These are phyloP conservation scores for Vanessa tameamea DNA, from an alignment of 1,140 invertebrate species.

Conservation along the genomic window DNA sequence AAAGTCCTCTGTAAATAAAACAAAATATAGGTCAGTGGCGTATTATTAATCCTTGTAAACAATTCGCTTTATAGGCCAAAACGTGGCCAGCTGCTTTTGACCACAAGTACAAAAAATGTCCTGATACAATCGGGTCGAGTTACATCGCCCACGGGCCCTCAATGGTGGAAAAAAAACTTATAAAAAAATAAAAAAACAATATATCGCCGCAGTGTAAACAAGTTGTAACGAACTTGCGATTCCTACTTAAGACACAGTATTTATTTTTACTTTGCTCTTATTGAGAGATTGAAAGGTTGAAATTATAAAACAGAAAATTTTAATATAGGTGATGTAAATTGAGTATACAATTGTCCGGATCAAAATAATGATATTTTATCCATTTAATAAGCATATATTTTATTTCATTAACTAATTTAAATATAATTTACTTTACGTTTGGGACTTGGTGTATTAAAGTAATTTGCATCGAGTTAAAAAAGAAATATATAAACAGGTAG, in stretches of 20 bases:
- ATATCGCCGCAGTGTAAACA: slow-evolving; percentile 62
- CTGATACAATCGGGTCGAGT: slow-evolving; percentile 77
- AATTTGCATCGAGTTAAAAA: too few species aligned
- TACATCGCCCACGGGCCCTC: slow-evolving; percentile 66
- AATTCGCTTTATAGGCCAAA: slow-evolving; percentile 52
- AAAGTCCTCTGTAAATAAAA: slow-evolving; percentile 9
- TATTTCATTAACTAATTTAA: too few species aligned
- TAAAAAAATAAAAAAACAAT: slow-evolving; percentile 57
- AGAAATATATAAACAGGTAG: too few species aligned
- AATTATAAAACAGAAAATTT: too few species aligned
- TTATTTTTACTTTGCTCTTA: not conserved
- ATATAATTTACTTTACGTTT: too few species aligned
- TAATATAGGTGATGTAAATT: too few species aligned
- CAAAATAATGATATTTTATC: too few species aligned
- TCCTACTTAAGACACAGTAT: slow-evolving; percentile 20
- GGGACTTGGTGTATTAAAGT: too few species aligned
- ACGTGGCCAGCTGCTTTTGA: slow-evolving; percentile 74
- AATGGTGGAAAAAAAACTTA: slow-evolving; percentile 61
- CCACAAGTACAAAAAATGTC: slow-evolving; percentile 73
- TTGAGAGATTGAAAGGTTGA: too few species aligned
- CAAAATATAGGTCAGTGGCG: slow-evolving; percentile 25
- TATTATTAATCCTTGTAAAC: slow-evolving; percentile 35
- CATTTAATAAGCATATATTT: too few species aligned
- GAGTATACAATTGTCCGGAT: too few species aligned
- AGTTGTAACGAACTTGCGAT: slow-evolving; percentile 33